Evolutionary conservation across 2,888 invertebrate species (phyloP).

Genomic region (Monopis laevigella): DNA sequence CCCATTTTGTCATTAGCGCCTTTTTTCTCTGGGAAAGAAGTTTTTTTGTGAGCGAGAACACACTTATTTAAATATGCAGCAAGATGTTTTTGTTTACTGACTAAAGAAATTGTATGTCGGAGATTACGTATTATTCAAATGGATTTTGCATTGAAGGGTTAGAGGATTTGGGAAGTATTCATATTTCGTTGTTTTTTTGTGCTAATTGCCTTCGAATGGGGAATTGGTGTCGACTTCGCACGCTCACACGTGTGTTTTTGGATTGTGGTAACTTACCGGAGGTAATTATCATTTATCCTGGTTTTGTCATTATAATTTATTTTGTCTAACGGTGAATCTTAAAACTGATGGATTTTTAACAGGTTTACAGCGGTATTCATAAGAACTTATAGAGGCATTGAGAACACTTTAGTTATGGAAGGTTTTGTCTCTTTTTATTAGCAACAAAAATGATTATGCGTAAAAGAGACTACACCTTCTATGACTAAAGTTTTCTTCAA

Average conservation of each 20-base stretch:
- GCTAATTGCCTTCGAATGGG: conserved; percentile 50
- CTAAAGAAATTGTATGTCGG: conserved; percentile 35
- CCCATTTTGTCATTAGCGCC: conserved; percentile 55
- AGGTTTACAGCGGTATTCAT: no score
- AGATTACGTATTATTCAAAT: conserved; percentile 32
- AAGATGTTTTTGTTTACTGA: conserved; percentile 57
- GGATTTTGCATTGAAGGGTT: conserved; percentile 17
- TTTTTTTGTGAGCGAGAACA: conserved; percentile 18
- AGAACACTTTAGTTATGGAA: no score
- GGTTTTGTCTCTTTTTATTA: no score
- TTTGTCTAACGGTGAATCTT: no score
- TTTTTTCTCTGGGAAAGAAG: conserved; percentile 25
- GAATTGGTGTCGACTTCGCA: conserved; percentile 46
- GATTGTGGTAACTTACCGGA: conserved; percentile 32
- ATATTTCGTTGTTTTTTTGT: conserved; percentile 9
- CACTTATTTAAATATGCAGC: conserved; percentile 49
- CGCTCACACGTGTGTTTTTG: conserved; percentile 36
- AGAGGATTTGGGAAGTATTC: neutral
- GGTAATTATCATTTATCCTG: conserved; percentile 37
- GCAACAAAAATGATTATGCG: no score
- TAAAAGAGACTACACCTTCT: no score
- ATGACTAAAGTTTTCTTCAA: no score
- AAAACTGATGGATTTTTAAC: no score
- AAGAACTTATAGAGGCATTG: no score
- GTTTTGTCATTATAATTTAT: conserved; percentile 8